Evolutionary conservation across 2,113 vertebrate species (phyloP).

Genomic region (Megalops atlanticus): DNA sequence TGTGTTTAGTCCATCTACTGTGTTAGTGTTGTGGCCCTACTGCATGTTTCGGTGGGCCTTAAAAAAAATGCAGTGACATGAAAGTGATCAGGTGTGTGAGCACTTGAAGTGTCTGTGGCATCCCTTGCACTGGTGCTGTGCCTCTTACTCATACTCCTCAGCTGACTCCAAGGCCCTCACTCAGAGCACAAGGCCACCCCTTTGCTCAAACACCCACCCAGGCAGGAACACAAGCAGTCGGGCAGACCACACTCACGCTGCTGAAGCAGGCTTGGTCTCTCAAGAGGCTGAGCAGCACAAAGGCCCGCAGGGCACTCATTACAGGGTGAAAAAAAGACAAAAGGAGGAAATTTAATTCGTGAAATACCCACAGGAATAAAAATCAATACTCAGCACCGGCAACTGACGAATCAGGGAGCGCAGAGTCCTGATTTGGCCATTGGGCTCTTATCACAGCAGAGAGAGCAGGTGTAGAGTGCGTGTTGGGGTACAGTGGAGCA

Average conservation of each 20-base stretch:
- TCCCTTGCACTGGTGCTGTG: not conserved
- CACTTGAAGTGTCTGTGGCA: not conserved
- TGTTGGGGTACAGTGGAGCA: not conserved
- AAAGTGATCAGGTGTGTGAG: not conserved
- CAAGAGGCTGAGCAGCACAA: not conserved
- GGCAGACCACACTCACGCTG: not conserved
- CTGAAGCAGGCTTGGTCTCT: not conserved
- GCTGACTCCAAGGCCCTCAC: not conserved
- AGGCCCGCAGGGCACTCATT: not conserved
- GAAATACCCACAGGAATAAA: slow-evolving; percentile 32
- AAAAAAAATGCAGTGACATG: not conserved
- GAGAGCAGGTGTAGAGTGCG: not conserved
- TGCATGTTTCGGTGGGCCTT: not conserved
- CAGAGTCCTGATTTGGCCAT: not conserved
- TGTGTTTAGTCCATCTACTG: not conserved
- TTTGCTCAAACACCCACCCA: not conserved
- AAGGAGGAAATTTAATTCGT: slow-evolving; percentile 36
- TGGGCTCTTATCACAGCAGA: not conserved
- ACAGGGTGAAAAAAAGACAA: slow-evolving; percentile 23
- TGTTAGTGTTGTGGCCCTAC: not conserved
- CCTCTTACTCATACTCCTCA: not conserved
- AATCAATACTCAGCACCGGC: slow-evolving; percentile 14
- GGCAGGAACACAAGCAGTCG: not conserved
- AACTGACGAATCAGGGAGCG: not conserved
- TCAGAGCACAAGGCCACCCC: not conserved